Evolutionary conservation across 1,140 invertebrate species (phyloP).

Genomic region (Cepaea nemoralis): DNA sequence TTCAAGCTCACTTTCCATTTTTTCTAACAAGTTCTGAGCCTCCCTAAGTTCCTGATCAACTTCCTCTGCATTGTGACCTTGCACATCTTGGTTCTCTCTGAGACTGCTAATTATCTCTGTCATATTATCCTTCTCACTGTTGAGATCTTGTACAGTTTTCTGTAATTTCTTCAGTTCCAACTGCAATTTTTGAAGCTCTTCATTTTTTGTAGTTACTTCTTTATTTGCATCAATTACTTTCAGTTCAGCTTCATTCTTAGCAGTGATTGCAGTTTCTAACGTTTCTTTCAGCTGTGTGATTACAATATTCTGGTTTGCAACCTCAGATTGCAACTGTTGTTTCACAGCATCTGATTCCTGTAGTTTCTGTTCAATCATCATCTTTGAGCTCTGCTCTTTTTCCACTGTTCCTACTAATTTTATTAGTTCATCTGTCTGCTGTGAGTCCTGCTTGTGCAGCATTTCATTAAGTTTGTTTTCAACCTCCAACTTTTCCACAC

Average conservation of each 20-base stretch:
- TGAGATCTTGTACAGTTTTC: not conserved
- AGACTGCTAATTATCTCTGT: not conserved
- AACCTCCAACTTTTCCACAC: slow-evolving; percentile 14
- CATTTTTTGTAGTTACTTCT: not conserved
- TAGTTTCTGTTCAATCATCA: not conserved
- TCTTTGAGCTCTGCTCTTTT: not conserved
- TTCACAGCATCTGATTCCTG: not conserved
- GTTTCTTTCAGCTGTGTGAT: slow-evolving; percentile 29
- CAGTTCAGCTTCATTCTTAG: slow-evolving; percentile 19
- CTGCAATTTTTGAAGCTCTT: not conserved
- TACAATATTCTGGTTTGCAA: not conserved
- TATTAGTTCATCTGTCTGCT: not conserved
- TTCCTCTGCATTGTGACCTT: not conserved
- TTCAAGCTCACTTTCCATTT: not conserved
- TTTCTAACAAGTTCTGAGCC: not conserved
- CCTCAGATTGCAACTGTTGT: not conserved
- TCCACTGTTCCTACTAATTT: not conserved
- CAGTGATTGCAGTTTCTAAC: slow-evolving; percentile 11
- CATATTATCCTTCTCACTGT: not conserved
- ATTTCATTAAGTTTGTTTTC: slow-evolving; percentile 20
- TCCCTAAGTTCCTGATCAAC: not conserved
- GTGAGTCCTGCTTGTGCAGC: not conserved
- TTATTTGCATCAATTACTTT: not conserved
- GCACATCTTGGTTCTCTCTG: not conserved
- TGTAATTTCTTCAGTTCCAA: not conserved